phyloP scores from a whole-genome alignment of 2,888 invertebrate genomes.

The Chrysotoxum bicinctum region DNA sequence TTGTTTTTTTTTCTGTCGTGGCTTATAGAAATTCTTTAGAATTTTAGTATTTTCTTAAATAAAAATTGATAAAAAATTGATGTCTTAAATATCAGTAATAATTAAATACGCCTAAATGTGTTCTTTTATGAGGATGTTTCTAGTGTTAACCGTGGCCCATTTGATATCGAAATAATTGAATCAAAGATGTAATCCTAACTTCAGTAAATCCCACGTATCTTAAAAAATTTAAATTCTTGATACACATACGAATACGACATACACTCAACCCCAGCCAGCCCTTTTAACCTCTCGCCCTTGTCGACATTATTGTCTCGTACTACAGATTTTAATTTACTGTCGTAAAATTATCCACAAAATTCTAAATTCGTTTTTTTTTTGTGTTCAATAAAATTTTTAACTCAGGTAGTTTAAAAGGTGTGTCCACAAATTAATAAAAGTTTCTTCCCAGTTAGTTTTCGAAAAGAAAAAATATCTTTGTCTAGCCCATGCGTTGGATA shows the following conservation, averaged over 20 bases:
- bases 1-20: slow-evolving; percentile 14
- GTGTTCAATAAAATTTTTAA: neutral
- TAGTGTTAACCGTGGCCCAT: neutral
- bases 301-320: slow-evolving; percentile 1
- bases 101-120: neutral
- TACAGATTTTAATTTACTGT: neutral
- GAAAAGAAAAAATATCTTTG: neutral
- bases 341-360: neutral
- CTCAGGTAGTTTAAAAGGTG: neutral
- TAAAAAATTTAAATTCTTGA: neutral
- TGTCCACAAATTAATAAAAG: neutral
- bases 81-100: neutral
- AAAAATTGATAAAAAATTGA: neutral
- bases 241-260: neutral
- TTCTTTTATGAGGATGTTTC: neutral
- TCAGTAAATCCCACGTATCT: slow-evolving; percentile 5
- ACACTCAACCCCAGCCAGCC: neutral
- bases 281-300: neutral
- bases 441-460: neutral
- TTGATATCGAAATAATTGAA: neutral
- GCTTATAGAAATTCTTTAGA: neutral
- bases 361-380: neutral
- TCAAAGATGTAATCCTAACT: slow-evolving; percentile 56
- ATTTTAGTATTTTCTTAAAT: neutral
- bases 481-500: slow-evolving; percentile 15